These are phyloP conservation scores for Chrysotoxum bicinctum DNA, from an alignment of 2,888 invertebrate species.

Conservation along the genomic window DNA sequence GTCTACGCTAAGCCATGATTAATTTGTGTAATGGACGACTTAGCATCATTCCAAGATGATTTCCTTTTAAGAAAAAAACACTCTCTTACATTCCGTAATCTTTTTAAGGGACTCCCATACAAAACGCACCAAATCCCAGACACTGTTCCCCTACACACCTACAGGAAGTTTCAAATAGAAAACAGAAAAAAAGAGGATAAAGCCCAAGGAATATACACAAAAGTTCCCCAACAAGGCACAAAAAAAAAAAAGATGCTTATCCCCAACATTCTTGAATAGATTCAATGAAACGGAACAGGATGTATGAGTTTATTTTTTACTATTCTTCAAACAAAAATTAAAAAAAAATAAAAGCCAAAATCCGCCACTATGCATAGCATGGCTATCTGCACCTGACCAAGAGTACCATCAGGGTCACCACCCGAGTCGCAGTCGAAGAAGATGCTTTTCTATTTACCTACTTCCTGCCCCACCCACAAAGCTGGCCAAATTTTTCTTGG, in stretches of 20 bases:
- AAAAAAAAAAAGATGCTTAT: conserved; percentile 52
- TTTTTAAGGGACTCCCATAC: conserved; percentile 32
- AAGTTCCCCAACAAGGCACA: conserved; percentile 43
- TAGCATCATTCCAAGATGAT: conserved; percentile 2
- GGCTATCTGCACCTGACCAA: conserved; percentile 56
- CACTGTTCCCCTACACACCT: not conserved
- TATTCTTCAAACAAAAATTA: not conserved
- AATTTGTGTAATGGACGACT: conserved; percentile 70
- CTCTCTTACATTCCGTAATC: conserved; percentile 30
- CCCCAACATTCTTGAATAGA: conserved; percentile 12
- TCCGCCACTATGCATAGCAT: not conserved
- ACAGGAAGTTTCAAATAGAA: conserved; percentile 31
- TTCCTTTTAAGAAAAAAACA: not conserved
- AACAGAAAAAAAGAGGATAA: conserved; percentile 31
- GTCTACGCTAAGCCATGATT: conserved; percentile 58
- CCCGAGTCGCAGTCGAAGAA: conserved; percentile 17
- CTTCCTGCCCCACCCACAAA: not conserved
- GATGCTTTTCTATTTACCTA: conserved; percentile 5
- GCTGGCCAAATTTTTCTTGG: conserved; percentile 40
- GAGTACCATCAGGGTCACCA: conserved; percentile 40
- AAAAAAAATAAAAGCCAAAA: not conserved
- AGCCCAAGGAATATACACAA: conserved; percentile 53
- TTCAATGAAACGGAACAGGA: conserved; percentile 59
- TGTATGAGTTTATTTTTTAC: conserved; percentile 4
- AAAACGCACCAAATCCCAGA: conserved; percentile 42